Conservation (phyloP, 2,797 vertebrate species). For the Acipenser ruthenus region DNA sequence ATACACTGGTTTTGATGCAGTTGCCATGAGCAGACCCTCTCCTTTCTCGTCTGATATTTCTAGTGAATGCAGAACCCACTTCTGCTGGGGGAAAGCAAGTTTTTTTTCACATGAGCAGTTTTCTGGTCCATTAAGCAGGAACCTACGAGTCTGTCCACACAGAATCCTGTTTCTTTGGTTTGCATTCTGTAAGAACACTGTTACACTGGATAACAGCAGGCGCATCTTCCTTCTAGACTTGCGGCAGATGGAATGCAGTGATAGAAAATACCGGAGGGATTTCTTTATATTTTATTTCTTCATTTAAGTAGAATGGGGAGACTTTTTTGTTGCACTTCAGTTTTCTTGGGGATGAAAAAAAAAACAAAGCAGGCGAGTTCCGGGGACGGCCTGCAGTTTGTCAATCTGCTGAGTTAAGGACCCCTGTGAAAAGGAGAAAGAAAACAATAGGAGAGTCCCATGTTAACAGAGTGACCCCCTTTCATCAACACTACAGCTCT, state of each 20-base stretch:
- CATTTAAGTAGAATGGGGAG: constrained; percentile 18
- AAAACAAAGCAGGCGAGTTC: constrained; percentile 6
- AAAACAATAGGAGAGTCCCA: background rate
- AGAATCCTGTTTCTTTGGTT: no score
- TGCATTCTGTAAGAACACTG: no score
- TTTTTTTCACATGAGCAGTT: no score
- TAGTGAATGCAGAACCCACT: no score
- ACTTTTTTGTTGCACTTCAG: constrained; percentile 11
- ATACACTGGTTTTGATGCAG: no score
- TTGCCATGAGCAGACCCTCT: no score
- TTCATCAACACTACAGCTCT: no score
- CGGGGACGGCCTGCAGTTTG: constrained; percentile 7
- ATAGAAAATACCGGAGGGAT: constrained; percentile 14
- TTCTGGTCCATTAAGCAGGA: no score
- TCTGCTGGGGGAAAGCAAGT: no score
- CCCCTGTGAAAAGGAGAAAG: constrained; percentile 6
- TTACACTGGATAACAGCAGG: no score
- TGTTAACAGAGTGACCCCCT: background rate
- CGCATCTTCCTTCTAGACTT: background rate
- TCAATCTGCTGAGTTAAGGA: constrained; percentile 11
- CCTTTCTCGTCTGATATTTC: no score
- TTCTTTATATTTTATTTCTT: constrained; percentile 18
- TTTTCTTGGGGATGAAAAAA: constrained; percentile 7
- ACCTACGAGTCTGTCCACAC: no score
- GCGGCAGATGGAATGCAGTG: constrained; percentile 41